These are phyloP conservation scores for Notechis scutatus DNA, from an alignment of 2,113 vertebrate genomes.

Conservation along the genomic window DNA sequence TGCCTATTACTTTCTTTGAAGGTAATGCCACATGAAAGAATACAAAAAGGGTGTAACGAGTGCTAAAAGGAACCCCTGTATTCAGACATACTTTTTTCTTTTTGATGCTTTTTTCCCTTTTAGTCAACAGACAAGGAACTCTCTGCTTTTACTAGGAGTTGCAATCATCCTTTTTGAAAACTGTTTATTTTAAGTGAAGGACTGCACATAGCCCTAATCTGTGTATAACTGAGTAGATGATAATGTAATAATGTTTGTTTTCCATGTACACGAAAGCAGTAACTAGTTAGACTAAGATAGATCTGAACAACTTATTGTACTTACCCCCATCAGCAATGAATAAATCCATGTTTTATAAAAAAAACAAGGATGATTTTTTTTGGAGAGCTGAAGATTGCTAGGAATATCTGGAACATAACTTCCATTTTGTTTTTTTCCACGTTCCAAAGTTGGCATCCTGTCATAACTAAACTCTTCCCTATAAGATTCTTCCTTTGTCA, in stretches of 20 bases:
- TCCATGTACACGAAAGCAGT: background rate
- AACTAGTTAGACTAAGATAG: background rate
- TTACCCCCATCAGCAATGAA: slow-evolving; percentile 93
- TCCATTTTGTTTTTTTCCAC: slow-evolving; percentile 75
- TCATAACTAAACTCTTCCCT: slow-evolving; percentile 90
- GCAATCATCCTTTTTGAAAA: background rate
- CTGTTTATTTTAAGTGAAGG: background rate
- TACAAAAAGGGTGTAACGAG: background rate
- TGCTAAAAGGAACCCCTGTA: background rate
- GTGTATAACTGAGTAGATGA: background rate
- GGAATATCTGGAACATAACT: slow-evolving; percentile 81
- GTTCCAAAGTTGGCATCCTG: slow-evolving; percentile 83
- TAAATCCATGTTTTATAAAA: slow-evolving; percentile 90
- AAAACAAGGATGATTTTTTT: slow-evolving; percentile 79
- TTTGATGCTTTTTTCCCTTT: background rate
- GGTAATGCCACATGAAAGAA: background rate
- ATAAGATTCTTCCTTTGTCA: slow-evolving; percentile 80
- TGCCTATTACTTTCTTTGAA: background rate
- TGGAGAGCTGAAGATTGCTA: slow-evolving; percentile 83
- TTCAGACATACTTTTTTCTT: background rate
- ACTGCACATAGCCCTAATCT: background rate
- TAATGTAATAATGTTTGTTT: background rate
- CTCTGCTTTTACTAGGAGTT: background rate
- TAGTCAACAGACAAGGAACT: background rate
- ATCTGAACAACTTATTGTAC: slow-evolving; percentile 46